These are phyloP conservation scores for Atrichornis clamosus DNA, from an alignment of 2,113 vertebrate species.

Conservation along the genomic window DNA sequence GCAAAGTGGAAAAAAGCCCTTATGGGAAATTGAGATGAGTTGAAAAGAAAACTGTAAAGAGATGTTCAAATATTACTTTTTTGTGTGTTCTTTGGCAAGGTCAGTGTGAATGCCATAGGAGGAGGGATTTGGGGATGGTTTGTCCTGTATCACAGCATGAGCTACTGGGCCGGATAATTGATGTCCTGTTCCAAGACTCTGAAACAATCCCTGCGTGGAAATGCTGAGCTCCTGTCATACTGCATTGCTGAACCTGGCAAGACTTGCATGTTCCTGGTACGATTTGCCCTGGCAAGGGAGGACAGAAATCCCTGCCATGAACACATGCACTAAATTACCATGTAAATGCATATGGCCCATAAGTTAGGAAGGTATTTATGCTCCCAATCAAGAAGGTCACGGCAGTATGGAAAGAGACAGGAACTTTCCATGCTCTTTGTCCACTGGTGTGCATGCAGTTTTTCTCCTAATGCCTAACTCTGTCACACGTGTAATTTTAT, in stretches of 20 bases:
- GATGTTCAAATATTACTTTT: background rate
- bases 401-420: background rate
- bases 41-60: background rate
- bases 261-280: background rate
- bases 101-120: background rate
- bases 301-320: background rate
- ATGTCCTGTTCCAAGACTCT: background rate
- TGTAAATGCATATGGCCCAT: background rate
- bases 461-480: background rate
- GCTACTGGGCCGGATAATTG: background rate
- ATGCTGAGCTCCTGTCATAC: background rate
- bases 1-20: background rate
- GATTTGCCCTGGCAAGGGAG: background rate
- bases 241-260: background rate
- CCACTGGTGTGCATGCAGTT: background rate
- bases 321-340: background rate
- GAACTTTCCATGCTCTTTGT: fast-evolving
- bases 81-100: background rate
- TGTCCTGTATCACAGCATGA: background rate
- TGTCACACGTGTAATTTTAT: background rate
- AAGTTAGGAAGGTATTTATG: background rate
- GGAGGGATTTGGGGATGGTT: background rate
- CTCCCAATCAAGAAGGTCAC: background rate
- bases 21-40: background rate
- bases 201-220: background rate